Percentiles rank a stretch among this genome's conserved stretches.
Evolutionary conservation across 2,797 vertebrate species (phyloP).

Genomic region (Carapus acus): DNA sequence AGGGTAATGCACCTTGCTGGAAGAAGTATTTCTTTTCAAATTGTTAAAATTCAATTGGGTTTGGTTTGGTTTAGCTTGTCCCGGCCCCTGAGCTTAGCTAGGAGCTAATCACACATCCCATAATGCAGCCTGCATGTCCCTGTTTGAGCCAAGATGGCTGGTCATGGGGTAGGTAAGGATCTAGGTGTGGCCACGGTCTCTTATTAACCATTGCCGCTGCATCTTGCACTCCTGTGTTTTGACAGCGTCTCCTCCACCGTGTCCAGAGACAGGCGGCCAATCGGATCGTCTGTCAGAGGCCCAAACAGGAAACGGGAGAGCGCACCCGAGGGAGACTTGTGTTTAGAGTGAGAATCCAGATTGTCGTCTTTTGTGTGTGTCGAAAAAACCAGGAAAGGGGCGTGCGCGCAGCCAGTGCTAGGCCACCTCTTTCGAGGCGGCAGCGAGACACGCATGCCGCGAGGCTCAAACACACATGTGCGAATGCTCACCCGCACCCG

Average conservation of each 20-base stretch:
- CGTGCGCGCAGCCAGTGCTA: constrained; percentile 25
- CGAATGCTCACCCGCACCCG: too few relatives aligned
- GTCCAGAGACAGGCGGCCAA: constrained; percentile 27
- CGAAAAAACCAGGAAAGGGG: constrained; percentile 46
- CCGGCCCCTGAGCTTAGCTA: too few relatives aligned
- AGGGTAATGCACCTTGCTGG: constrained; percentile 5
- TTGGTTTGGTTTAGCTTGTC: too few relatives aligned
- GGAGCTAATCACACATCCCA: too few relatives aligned
- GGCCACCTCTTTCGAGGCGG: constrained; percentile 26
- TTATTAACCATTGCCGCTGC: constrained; percentile 27
- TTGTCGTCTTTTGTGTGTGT: constrained; percentile 44
- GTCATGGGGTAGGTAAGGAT: constrained; percentile 15
- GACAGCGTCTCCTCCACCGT: constrained; percentile 40
- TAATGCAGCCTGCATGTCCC: too few relatives aligned
- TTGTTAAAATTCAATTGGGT: too few relatives aligned
- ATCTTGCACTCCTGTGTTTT: constrained; percentile 49
- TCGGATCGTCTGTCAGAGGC: constrained; percentile 37
- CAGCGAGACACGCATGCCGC: too few relatives aligned
- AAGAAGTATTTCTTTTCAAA: too few relatives aligned
- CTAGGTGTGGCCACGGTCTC: constrained; percentile 33
- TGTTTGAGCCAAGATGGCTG: constrained; percentile 46
- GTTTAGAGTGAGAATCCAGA: constrained; percentile 64
- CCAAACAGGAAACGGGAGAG: constrained; percentile 69
- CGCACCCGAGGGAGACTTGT: constrained; percentile 53
- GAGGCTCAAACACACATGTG: too few relatives aligned